Evolutionary conservation across 2,797 vertebrate species (phyloP), one percentile per base, ranked within the genome.

Genomic region (Darevskia mixta): DNA sequence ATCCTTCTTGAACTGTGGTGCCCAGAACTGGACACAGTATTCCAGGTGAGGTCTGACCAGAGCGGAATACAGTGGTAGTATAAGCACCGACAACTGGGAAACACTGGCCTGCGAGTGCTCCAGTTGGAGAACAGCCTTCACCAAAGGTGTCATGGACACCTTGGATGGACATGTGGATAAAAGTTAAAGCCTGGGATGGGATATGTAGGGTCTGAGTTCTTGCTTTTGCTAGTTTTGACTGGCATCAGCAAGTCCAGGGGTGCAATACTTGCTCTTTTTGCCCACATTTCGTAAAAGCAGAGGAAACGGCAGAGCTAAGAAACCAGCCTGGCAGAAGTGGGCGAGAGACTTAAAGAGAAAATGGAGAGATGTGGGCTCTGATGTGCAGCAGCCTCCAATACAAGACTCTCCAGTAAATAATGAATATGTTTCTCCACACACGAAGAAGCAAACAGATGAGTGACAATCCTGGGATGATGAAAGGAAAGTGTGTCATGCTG

Each of bases 361-460:
- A 1, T 89, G 86, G 0, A 0, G 90, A 87, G 64, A 43, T 27
- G 8, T 32, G 32, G 89, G 92, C 90, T 77, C 61, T 86, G 83
- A 38, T 80, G 66, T n/a, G 83, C 2, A 90, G 83, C 2, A 90
- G 86, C 82, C 2, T 73, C 45, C 13, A 79, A 76, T 87, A 89
- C 55, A 86, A 67, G 61, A 75, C 55, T 71, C 1, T 79, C 1
- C 80, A 81, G 17, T 87, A 89, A 91, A 91, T 90, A 90, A 88
- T 72, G 6, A 76, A 92, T 88, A 87, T 2, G 25, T 90, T 90
- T 94, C 88, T 73, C 29, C 86, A 49, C 66, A 85, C 0, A 0
- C 3, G n/a, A 89, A 73, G 82, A 83, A 91, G 49, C 13, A 90
- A 92, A 87, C 41, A 90, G 81, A 88, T 92, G 79, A 85, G n/a